Percentiles rank a stretch among this genome's conserved stretches.
Conservation (phyloP, 2,797 vertebrate genomes). For the Pogonophryne albipinna region DNA sequence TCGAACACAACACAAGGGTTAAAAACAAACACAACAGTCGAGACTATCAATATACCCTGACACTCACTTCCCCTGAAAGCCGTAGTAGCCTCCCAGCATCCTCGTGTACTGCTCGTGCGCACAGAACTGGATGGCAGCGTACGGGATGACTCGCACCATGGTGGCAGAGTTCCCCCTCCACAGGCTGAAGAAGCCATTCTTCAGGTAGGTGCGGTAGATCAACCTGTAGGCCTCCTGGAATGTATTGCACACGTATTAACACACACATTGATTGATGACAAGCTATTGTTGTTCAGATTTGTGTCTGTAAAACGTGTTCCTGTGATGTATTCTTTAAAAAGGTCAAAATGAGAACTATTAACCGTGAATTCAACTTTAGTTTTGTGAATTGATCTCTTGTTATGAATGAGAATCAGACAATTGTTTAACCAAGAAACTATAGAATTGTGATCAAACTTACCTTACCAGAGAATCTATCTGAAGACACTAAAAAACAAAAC, state of each 20-base stretch:
- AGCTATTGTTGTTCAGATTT: neutral
- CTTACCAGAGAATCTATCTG: constrained; percentile 97
- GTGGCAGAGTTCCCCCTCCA: constrained; percentile 99
- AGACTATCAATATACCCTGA: neutral
- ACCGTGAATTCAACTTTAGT: too few relatives aligned
- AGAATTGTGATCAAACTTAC: constrained; percentile 77
- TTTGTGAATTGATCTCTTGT: neutral
- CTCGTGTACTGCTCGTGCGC: constrained; percentile 96
- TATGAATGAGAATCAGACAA: neutral
- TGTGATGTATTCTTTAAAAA: neutral
- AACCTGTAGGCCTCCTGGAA: constrained; percentile 93
- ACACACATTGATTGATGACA: neutral
- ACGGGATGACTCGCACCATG: constrained; percentile 97
- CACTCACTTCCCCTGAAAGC: constrained; percentile 94
- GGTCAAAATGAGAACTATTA: neutral
- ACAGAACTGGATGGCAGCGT: constrained; percentile 98
- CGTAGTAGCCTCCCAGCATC: constrained; percentile 91
- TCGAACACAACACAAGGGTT: neutral
- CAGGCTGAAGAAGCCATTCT: constrained; percentile 94
- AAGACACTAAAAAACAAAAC: constrained; percentile 90
- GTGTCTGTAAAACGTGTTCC: neutral
- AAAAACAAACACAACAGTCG: neutral
- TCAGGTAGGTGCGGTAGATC: constrained; percentile 95
- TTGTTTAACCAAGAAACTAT: neutral
- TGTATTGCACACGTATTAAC: neutral